Evolutionary conservation across 2,113 vertebrate species (phyloP).

Genomic region (Tympanuchus pallidicinctus): DNA sequence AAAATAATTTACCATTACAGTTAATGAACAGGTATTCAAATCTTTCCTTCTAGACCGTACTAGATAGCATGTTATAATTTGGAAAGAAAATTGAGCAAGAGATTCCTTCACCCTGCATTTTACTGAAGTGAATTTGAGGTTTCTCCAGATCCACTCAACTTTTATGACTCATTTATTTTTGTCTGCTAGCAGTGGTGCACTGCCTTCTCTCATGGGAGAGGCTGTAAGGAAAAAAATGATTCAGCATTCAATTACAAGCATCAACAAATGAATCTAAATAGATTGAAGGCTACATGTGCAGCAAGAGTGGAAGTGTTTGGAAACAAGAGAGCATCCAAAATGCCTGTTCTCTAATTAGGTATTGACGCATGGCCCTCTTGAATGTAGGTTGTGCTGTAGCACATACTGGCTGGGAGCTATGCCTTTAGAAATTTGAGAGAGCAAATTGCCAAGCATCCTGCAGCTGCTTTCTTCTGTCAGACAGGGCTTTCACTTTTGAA

Average conservation of each 20-base stretch:
- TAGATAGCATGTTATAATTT: not conserved
- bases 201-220: not conserved
- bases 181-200: not conserved
- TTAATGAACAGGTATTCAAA: not conserved
- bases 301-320: not conserved
- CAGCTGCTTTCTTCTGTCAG: not conserved
- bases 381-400: not conserved
- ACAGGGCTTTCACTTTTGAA: not conserved
- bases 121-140: not conserved
- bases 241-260: not conserved
- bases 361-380: not conserved
- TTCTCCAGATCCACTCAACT: not conserved
- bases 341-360: slow-evolving; percentile 3
- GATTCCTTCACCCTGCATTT: not conserved
- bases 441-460: not conserved
- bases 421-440: not conserved
- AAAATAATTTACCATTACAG: not conserved
- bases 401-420: not conserved
- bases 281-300: not conserved
- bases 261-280: slow-evolving; percentile 7
- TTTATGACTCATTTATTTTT: not conserved
- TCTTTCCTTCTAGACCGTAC: not conserved
- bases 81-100: not conserved
- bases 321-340: not conserved
- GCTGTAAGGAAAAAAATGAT: not conserved